A percentile compares a stretch with the other conserved stretches of the same genome.
These are phyloP conservation scores for Sitta europaea DNA, from an alignment of 2,113 vertebrate species.

Conservation along the genomic window DNA sequence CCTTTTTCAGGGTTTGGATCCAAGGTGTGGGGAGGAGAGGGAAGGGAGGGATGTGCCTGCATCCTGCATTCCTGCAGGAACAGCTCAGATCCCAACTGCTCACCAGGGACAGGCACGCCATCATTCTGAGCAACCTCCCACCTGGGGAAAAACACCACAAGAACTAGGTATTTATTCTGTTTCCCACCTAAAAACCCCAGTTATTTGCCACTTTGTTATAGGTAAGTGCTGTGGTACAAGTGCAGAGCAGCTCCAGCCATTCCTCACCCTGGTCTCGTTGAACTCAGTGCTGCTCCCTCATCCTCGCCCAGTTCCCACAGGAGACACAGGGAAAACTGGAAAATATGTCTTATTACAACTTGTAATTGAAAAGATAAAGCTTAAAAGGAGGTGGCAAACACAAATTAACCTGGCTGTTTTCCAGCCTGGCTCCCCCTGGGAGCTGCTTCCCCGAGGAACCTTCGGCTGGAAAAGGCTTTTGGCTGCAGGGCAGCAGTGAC, in stretches of 20 bases:
- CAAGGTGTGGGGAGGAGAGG: neutral
- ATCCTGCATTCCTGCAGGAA: neutral
- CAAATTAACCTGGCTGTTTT: neutral
- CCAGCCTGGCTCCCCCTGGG: neutral
- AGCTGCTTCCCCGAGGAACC: neutral
- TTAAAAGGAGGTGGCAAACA: neutral
- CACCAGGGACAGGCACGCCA: neutral
- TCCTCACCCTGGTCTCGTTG: neutral
- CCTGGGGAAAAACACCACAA: neutral
- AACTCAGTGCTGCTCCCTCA: neutral
- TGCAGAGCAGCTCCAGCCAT: neutral
- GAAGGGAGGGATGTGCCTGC: neutral
- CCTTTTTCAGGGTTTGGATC: neutral
- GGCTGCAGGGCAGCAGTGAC: neutral
- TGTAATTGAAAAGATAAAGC: slow-evolving; percentile 58
- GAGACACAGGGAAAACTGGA: neutral
- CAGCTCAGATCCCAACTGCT: neutral
- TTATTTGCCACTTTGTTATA: neutral
- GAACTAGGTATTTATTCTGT: neutral
- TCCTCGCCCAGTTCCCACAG: neutral
- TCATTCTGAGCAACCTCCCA: neutral
- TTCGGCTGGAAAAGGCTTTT: neutral
- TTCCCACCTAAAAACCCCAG: neutral
- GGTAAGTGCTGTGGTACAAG: neutral
- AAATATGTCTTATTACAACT: neutral